Base-by-base conservation (phyloP, 2,888 invertebrate species). In the Acrobasis repandana region DNA sequence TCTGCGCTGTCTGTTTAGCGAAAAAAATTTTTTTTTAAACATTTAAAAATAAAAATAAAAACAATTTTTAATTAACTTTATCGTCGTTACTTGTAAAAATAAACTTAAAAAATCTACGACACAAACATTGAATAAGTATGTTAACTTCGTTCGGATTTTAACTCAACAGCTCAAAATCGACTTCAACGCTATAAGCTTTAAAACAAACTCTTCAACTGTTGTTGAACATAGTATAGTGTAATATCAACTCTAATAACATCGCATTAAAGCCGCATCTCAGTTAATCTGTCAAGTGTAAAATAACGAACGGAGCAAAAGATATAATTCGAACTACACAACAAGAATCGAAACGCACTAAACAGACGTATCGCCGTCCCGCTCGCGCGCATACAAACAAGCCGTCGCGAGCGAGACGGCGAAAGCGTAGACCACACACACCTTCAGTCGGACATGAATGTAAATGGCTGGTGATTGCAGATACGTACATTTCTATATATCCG, bases 401-500 rank as follows among this genome's bases (percentile, higher is more conserved):
- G 9, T 66, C 60, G 69, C 64, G 72, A 72, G 69, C 73, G 76
- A 62, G 77, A 67, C 54, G 65, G 74, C 67, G 74, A 73, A 68
- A 67, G 74, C 70, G 67, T 63, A 71, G 66, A 66, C 62, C 58
- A 63, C 66, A 63, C 67, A 65, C 69, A 67, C 65, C 64, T 74
- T 77, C 81, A 80, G 80, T 73, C 73, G 67, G 69, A 81, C 80
- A 81, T 80, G 88, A 83, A 85, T 84, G 86, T 88, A 85, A 80
- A 84, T 88, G 84, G 77, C 77, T 76, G 90, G 83, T 87, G 86
- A 82, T 81, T 72, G 87, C 85, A 79, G 90, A 89, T 93, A 93
- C 93, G 93, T 93, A 93, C 93, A 89, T 92, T 86, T 93, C 89
- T 91, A 93, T 93, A 93, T 83, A 93, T 93, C 93, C 93, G 91